These are phyloP conservation scores for Drosophila ananassae DNA, from an alignment of 1,140 invertebrate species.

Conservation along the genomic window DNA sequence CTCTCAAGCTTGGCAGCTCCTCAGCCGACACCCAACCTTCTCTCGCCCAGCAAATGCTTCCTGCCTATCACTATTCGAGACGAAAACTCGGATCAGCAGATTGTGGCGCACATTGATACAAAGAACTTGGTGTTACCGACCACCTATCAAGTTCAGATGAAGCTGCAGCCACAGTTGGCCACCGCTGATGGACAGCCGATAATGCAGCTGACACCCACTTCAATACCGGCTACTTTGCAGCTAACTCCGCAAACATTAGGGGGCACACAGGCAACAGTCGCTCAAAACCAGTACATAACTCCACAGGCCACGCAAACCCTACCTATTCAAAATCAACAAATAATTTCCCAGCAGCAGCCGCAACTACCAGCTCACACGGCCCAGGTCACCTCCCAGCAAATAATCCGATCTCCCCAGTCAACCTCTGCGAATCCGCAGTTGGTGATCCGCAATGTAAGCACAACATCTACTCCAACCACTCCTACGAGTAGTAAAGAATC, in stretches of 20 bases:
- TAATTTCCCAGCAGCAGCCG: slow-evolving; percentile 17
- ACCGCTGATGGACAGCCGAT: slow-evolving; percentile 81
- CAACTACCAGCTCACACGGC: slow-evolving; percentile 31
- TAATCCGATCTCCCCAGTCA: slow-evolving; percentile 54
- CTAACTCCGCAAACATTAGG: slow-evolving; percentile 62
- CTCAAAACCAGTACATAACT: slow-evolving; percentile 53
- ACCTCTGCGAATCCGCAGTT: slow-evolving; percentile 42
- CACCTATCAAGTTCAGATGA: slow-evolving; percentile 83
- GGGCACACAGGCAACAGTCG: slow-evolving; percentile 29
- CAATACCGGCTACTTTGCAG: slow-evolving; percentile 79
- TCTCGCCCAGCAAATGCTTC: slow-evolving; percentile 82
- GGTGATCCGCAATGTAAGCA: slow-evolving; percentile 55
- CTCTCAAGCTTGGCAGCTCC: slow-evolving; percentile 51
- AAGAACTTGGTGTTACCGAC: slow-evolving; percentile 81
- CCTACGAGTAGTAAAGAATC: slow-evolving; percentile 21
- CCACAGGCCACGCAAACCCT: slow-evolving; percentile 24
- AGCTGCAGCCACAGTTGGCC: slow-evolving; percentile 78
- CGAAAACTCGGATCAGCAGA: slow-evolving; percentile 81
- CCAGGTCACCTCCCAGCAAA: slow-evolving; percentile 67
- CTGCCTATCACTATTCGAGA: slow-evolving; percentile 82
- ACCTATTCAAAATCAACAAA: neutral
- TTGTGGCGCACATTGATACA: slow-evolving; percentile 82
- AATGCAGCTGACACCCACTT: slow-evolving; percentile 77
- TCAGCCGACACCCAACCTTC: slow-evolving; percentile 44
- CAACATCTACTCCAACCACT: slow-evolving; percentile 3